These are phyloP conservation scores for Bibio marci DNA, from an alignment of 2,888 invertebrate genomes.

Conservation along the genomic window DNA sequence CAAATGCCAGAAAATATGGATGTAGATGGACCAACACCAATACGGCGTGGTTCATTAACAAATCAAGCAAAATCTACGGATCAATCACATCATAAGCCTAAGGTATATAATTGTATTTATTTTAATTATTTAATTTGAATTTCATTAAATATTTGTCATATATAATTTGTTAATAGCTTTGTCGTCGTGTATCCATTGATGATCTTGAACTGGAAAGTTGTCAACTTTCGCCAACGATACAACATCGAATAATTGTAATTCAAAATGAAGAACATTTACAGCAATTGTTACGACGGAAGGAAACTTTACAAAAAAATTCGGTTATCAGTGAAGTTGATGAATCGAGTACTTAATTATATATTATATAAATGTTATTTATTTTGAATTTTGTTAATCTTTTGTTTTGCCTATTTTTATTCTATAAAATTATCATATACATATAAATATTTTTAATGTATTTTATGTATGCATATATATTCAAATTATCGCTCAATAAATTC, in stretches of 20 bases:
- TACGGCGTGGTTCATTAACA: slow-evolving; percentile 34
- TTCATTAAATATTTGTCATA: background rate
- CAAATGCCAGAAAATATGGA: slow-evolving; percentile 56
- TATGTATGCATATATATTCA: no score
- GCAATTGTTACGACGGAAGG: slow-evolving; percentile 23
- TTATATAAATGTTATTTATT: no score
- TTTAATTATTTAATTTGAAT: no score
- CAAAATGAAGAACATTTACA: slow-evolving; percentile 40
- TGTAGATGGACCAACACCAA: slow-evolving; percentile 53
- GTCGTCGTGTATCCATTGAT: slow-evolving; percentile 49
- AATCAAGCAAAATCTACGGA: slow-evolving; percentile 3
- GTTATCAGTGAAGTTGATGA: slow-evolving; percentile 57
- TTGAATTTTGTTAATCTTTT: no score
- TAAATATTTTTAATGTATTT: no score
- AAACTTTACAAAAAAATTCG: slow-evolving; percentile 40
- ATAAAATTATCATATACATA: no score
- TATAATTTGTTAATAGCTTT: background rate
- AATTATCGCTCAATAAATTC: no score
- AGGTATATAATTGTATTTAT: background rate
- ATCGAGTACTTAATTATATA: background rate
- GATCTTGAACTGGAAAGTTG: slow-evolving; percentile 69
- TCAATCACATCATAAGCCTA: background rate
- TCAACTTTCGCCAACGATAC: slow-evolving; percentile 61
- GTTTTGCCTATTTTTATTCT: no score
- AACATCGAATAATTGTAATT: slow-evolving; percentile 62